These are phyloP conservation scores for Salmo trutta DNA, from an alignment of 2,797 vertebrate species.

Conservation along the genomic window DNA sequence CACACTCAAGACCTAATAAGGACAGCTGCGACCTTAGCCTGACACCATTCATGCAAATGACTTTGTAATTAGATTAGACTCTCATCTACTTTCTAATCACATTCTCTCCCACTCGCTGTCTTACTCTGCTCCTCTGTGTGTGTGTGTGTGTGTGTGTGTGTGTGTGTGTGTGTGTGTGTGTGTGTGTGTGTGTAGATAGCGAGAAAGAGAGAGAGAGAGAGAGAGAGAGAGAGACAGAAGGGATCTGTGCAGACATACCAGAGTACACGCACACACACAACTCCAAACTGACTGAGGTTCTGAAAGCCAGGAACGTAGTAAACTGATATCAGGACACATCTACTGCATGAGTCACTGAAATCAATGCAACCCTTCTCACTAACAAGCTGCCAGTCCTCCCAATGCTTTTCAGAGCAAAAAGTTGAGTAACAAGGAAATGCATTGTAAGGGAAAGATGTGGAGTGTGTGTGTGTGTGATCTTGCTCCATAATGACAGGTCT, in stretches of 20 bases:
- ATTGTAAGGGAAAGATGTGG: background rate
- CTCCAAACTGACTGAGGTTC: background rate
- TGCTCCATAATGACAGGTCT: conserved; percentile 3
- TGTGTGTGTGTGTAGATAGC: background rate
- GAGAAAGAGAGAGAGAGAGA: background rate
- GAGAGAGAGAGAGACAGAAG: background rate
- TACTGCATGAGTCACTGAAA: background rate
- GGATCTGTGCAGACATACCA: no score
- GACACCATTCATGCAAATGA: conserved; percentile 29
- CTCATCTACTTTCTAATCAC: conserved; percentile 27
- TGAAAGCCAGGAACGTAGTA: background rate
- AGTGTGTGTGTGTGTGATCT: background rate
- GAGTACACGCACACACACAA: background rate
- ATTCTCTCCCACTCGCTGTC: conserved; percentile 5
- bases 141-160: background rate
- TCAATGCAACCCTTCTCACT: conserved; percentile 5
- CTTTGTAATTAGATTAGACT: conserved; percentile 24
- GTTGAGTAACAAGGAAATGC: background rate
- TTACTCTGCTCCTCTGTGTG: background rate
- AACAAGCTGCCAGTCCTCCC: conserved; percentile 10
- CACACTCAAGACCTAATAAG: conserved; percentile 32
- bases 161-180: conserved; percentile 10
- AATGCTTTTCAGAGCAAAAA: background rate
- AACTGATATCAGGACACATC: background rate
- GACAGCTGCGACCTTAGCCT: conserved; percentile 32